Evolutionary conservation across 2,888 invertebrate species (phyloP).

Genomic region (Lasioglossum lativentre): DNA sequence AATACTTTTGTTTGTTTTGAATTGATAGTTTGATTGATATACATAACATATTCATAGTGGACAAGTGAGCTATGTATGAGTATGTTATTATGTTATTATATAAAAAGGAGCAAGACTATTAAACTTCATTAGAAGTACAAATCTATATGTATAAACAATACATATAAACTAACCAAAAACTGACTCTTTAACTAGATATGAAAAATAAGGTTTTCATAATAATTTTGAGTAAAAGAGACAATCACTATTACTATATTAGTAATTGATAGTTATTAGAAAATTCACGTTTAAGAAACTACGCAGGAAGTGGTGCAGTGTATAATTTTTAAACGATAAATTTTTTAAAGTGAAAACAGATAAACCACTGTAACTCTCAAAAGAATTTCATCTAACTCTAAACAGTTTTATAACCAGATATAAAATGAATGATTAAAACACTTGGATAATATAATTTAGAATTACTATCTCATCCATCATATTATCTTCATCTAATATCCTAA

Average conservation of each 20-base stretch:
- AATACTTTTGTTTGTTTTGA: background rate
- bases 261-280: background rate
- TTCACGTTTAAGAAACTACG: background rate
- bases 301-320: background rate
- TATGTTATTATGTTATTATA: background rate
- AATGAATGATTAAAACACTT: background rate
- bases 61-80: too few relatives aligned
- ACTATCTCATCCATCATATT: background rate
- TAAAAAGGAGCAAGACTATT: background rate
- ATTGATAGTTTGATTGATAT: background rate
- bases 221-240: background rate
- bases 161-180: background rate
- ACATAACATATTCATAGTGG: background rate
- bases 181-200: background rate
- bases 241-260: background rate
- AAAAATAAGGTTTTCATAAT: background rate
- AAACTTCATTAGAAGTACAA: background rate
- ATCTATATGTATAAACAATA: background rate
- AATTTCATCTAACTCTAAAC: background rate
- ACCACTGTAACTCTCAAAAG: background rate
- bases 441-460: background rate
- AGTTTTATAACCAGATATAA: background rate
- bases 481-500: background rate
- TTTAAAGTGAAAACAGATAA: background rate
- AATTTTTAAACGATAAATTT: background rate